phyloP scores from a whole-genome alignment of 1,140 invertebrate species.

The Papilio polyxenes region DNA sequence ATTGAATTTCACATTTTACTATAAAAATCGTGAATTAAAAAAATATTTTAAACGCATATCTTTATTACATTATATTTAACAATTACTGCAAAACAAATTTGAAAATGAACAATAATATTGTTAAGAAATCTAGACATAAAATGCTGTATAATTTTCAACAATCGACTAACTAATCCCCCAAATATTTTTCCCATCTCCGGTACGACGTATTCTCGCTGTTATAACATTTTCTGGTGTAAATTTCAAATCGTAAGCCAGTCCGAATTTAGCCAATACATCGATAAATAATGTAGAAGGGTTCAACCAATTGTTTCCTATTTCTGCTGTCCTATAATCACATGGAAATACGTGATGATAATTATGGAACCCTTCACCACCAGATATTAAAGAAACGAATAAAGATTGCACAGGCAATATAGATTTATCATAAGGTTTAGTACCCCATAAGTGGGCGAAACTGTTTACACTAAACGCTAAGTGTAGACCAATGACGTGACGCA shows the following conservation, averaged over 20 bases:
- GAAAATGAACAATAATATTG: neutral
- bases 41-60: no score
- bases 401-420: neutral
- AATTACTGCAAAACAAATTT: neutral
- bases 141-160: no score
- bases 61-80: no score
- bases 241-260: constrained; percentile 33
- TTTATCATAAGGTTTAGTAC: constrained; percentile 14
- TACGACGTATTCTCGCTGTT: neutral
- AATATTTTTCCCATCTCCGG: neutral
- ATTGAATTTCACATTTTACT: no score
- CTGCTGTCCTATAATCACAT: constrained; percentile 40
- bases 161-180: neutral
- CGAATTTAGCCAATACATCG: constrained; percentile 22
- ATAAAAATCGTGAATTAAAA: no score
- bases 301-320: constrained; percentile 35
- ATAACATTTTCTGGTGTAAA: neutral
- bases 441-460: constrained; percentile 29
- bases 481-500: constrained; percentile 19
- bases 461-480: constrained; percentile 24
- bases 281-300: constrained; percentile 27
- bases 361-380: constrained; percentile 39
- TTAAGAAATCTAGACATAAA: no score
- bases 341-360: constrained; percentile 42
- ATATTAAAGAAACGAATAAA: constrained; percentile 2